Conservation (phyloP, 2,113 vertebrate species). For the Vidua macroura region DNA sequence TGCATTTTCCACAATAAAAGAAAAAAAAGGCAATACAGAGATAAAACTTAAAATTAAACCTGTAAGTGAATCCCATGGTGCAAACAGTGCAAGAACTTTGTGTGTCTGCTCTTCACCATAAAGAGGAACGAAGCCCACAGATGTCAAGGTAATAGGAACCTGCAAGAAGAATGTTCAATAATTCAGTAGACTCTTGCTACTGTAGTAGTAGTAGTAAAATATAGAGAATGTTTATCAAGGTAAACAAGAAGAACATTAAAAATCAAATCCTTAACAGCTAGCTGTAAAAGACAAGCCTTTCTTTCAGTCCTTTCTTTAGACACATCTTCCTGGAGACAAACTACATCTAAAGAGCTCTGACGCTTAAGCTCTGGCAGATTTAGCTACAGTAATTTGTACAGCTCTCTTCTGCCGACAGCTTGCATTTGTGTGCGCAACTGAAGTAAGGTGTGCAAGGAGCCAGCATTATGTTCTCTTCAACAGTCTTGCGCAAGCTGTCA, state of each 20-base stretch:
- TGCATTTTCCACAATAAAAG: background rate
- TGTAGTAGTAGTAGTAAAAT: background rate
- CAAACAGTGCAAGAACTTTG: constrained; percentile 87
- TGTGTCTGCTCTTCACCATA: constrained; percentile 78
- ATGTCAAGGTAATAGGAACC: constrained; percentile 80
- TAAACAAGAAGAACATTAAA: background rate
- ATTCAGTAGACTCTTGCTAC: background rate
- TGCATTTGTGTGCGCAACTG: background rate
- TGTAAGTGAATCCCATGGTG: constrained; percentile 78
- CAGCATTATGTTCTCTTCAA: background rate
- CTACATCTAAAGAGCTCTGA: background rate
- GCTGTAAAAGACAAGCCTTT: background rate
- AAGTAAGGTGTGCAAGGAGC: background rate
- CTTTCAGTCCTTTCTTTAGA: background rate
- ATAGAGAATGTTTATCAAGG: background rate
- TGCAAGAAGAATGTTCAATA: constrained; percentile 56
- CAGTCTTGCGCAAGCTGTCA: background rate
- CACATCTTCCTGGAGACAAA: background rate
- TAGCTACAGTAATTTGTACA: background rate
- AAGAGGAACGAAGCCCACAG: constrained; percentile 82
- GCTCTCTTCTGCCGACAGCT: background rate
- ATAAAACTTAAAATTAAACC: constrained; percentile 67
- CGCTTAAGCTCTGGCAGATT: background rate
- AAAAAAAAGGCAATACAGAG: background rate
- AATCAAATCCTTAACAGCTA: background rate